Evolutionary conservation across 2,113 vertebrate species (phyloP).

Genomic region (Microcebus griseorufus): DNA sequence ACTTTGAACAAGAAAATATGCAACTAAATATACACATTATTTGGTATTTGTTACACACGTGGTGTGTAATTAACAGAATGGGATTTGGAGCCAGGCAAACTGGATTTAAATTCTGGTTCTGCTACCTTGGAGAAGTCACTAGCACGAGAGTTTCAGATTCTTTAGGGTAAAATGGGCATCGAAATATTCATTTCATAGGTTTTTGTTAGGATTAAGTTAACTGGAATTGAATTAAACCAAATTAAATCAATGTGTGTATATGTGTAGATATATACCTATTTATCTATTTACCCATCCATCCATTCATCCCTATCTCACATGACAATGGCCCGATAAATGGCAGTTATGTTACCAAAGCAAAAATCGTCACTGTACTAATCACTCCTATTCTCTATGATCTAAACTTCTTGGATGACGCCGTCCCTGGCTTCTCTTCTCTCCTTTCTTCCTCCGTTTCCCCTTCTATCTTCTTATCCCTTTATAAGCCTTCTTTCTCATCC

Average conservation of each 20-base stretch:
- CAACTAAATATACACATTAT: not conserved
- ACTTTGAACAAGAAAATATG: not conserved
- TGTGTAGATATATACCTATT: not conserved
- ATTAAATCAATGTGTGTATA: not conserved
- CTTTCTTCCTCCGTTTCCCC: not conserved
- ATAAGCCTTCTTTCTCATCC: not conserved
- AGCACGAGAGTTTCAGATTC: not conserved
- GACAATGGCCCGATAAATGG: not conserved
- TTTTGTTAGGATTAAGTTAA: not conserved
- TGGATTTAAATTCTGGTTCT: conserved; percentile 9
- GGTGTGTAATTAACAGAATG: not conserved
- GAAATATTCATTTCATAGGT: not conserved
- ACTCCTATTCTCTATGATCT: not conserved
- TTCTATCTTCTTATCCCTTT: not conserved
- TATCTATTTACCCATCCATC: not conserved
- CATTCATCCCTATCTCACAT: not conserved
- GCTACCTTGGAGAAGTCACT: not conserved
- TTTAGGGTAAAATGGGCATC: not conserved
- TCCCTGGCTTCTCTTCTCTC: not conserved
- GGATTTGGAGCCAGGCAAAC: not conserved
- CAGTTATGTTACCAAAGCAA: not conserved
- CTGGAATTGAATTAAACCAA: not conserved
- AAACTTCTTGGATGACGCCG: not conserved
- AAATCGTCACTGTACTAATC: not conserved
- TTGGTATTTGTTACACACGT: not conserved